phyloP scores from a whole-genome alignment of 2,113 vertebrate genomes.

The Corythornis cristatus region DNA sequence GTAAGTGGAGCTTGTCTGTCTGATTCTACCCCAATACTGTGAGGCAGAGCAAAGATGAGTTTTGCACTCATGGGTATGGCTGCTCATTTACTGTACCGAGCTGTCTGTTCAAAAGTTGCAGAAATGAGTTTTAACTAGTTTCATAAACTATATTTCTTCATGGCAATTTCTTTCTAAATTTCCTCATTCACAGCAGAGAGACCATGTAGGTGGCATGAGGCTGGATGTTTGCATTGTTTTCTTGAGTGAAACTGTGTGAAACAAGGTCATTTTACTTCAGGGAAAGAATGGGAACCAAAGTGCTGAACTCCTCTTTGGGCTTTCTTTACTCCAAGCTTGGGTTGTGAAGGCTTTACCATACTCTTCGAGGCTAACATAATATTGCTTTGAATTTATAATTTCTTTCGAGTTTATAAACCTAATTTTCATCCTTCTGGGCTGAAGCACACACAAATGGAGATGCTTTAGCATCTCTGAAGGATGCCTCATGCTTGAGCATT shows the following conservation, averaged over 20 bases:
- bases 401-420: not conserved
- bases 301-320: not conserved
- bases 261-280: not conserved
- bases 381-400: not conserved
- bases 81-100: not conserved
- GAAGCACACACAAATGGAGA: not conserved
- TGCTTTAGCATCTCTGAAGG: not conserved
- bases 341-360: not conserved
- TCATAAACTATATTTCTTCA: not conserved
- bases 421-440: not conserved
- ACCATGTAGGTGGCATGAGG: not conserved
- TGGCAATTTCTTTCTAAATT: not conserved
- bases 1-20: not conserved
- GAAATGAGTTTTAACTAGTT: not conserved
- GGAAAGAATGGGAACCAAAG: not conserved
- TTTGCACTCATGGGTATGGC: not conserved
- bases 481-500: not conserved
- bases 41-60: not conserved
- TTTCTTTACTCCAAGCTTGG: not conserved
- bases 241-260: not conserved
- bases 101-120: not conserved
- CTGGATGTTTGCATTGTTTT: not conserved
- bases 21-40: not conserved
- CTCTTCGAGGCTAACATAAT: not conserved
- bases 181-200: not conserved